A percentile compares a stretch with the other conserved stretches of the same genome.
Conservation (phyloP, 2,888 invertebrate genomes). For the Drosophila cyrtoloma region DNA sequence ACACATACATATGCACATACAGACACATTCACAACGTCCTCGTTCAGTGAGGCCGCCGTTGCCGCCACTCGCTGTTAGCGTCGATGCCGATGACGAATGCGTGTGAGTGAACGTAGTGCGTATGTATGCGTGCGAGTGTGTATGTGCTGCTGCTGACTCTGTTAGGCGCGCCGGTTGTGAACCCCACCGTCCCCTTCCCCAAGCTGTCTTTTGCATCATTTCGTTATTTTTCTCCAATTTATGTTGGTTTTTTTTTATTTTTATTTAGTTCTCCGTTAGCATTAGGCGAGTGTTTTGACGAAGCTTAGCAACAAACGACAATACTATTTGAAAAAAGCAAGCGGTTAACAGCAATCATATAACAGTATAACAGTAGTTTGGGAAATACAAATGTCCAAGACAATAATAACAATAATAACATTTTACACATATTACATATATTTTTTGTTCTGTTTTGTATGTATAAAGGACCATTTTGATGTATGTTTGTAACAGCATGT, state of each 20-base stretch:
- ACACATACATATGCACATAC: conserved; percentile 24
- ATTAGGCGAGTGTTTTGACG: conserved; percentile 11
- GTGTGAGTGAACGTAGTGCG: conserved; percentile 58
- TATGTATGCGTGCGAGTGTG: conserved; percentile 23
- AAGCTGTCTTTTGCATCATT: conserved; percentile 33
- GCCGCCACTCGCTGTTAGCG: conserved; percentile 61
- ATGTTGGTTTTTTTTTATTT: conserved; percentile 8
- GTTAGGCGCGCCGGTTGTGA: conserved; percentile 19
- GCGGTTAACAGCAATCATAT: conserved; percentile 35
- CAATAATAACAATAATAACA: conserved; percentile 3
- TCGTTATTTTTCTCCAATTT: conserved; percentile 25
- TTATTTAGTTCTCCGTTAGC: conserved; percentile 36
- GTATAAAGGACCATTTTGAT: conserved; percentile 37
- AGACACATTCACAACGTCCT: conserved; percentile 63
- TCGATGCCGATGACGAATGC: conserved; percentile 73
- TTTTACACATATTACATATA: not conserved
- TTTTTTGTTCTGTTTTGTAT: conserved; percentile 24
- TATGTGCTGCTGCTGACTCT: conserved; percentile 29
- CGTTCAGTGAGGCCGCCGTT: conserved; percentile 62
- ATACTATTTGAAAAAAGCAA: conserved; percentile 21
- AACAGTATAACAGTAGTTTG: conserved; percentile 32
- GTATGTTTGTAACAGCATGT: conserved; percentile 8
- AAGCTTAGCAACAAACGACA: conserved; percentile 21
- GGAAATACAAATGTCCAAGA: not conserved
- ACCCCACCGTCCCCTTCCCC: not conserved